These are phyloP conservation scores for Drosophila nigricruria DNA, from an alignment of 2,888 invertebrate genomes.

Conservation along the genomic window DNA sequence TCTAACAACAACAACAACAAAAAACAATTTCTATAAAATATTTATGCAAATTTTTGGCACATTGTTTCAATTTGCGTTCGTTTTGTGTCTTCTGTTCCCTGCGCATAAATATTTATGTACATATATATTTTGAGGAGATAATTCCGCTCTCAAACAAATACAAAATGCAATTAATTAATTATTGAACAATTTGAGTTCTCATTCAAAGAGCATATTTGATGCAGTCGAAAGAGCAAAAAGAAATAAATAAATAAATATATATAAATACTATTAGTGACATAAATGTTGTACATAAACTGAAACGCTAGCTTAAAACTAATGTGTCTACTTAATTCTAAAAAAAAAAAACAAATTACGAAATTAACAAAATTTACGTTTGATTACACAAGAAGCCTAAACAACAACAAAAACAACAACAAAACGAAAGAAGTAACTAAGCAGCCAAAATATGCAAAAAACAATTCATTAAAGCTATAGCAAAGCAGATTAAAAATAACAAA, in stretches of 20 bases:
- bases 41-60: slow-evolving; percentile 22
- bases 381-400: slow-evolving; percentile 59
- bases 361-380: slow-evolving; percentile 31
- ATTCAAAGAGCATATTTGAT: background rate
- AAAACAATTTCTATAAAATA: slow-evolving; percentile 20
- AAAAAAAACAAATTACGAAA: background rate
- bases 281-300: slow-evolving; percentile 76
- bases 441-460: slow-evolving; percentile 54
- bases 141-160: slow-evolving; percentile 8
- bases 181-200: slow-evolving; percentile 3
- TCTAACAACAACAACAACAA: background rate
- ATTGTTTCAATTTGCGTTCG: slow-evolving; percentile 19
- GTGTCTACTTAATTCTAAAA: slow-evolving; percentile 60
- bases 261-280: slow-evolving; percentile 69
- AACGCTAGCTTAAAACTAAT: slow-evolving; percentile 61
- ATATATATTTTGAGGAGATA: slow-evolving; percentile 45
- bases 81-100: background rate
- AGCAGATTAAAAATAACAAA: slow-evolving; percentile 16
- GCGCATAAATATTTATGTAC: slow-evolving; percentile 43
- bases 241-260: slow-evolving; percentile 13
- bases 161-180: slow-evolving; percentile 20
- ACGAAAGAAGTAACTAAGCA: slow-evolving; percentile 45
- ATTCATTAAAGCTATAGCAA: slow-evolving; percentile 23
- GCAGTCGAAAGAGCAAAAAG: slow-evolving; percentile 1
- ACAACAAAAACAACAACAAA: slow-evolving; percentile 7